These are phyloP conservation scores for Dufourea novaeangliae DNA, from an alignment of 1,140 invertebrate genomes.

Conservation along the genomic window DNA sequence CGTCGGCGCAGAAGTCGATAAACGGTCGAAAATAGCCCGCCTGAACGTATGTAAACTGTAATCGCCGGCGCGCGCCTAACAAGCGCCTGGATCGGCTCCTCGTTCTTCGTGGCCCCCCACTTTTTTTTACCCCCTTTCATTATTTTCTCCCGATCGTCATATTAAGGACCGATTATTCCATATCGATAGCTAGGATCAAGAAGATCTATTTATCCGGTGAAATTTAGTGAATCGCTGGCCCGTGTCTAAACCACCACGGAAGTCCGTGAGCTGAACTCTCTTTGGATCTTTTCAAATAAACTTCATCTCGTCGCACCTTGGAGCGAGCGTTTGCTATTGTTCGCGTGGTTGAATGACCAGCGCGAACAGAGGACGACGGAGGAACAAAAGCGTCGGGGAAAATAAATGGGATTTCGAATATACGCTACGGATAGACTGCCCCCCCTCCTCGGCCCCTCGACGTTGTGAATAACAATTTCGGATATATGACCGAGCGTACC, in stretches of 20 bases:
- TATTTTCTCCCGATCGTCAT: too few species aligned
- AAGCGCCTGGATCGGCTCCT: background rate
- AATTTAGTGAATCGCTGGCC: background rate
- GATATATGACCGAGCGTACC: background rate
- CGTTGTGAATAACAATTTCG: constrained; percentile 18
- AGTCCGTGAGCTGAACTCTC: background rate
- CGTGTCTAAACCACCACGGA: constrained; percentile 1
- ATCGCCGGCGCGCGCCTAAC: constrained; percentile 14
- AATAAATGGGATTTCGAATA: constrained; percentile 31
- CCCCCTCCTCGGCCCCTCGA: too few species aligned
- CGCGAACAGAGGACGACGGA: constrained; percentile 24
- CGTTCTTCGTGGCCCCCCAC: too few species aligned
- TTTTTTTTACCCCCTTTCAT: too few species aligned
- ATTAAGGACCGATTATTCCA: too few species aligned
- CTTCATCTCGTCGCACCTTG: background rate
- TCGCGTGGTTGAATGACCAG: constrained; percentile 32
- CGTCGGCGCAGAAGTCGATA: constrained; percentile 55
- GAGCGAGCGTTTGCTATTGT: constrained; percentile 32
- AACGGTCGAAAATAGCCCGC: constrained; percentile 60
- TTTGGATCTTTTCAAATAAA: constrained; percentile 37
- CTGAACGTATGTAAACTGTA: constrained; percentile 43
- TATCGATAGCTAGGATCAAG: too few species aligned
- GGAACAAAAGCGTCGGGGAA: constrained; percentile 16
- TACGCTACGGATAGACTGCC: too few species aligned
- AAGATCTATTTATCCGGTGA: background rate